Base-by-base conservation (phyloP, 2,888 invertebrate species). In the Drosophila acutilabella region DNA sequence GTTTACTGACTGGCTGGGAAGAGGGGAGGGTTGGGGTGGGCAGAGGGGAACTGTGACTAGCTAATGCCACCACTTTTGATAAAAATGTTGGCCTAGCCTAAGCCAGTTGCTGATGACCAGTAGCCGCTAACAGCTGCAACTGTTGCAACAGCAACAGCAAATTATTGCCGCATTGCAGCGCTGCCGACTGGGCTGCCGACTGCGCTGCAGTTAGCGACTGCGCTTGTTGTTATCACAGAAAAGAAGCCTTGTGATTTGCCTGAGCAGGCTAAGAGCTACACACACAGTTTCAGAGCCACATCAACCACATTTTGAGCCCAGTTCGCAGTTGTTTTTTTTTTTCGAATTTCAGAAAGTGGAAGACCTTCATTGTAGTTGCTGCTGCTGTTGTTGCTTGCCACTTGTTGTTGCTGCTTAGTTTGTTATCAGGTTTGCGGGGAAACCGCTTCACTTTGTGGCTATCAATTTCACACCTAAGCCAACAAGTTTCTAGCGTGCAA, bases 281-380 rank as follows among this genome's bases (percentile, higher is more conserved):
- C n/a, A 13, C 36, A 1, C 36, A 36, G 11, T 18, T 18, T 36
- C 50, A 33, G 20, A 75, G 57, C 77, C 60, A 77, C 77, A 68
- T 57, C 77, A 64, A 71, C 72, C 53, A 60, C 64, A 54, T 61
- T 64, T 58, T 45, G 45, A 74, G 60, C 57, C 52, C 58, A 47
- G 47, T 66, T 81, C 80, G 64, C 47, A 52, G 40, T 52, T 69
- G 47, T 57, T 41, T 41, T 62, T 59, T 79, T 80, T 67, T 72
- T 73, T 82, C 80, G 83, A 83, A 76, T 86, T 88, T 89, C 89
- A 70, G 89, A 89, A 89, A 89, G 89, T 89, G 84, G 89, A 81
- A 90, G 89, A 90, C 89, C 89, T 89, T 89, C 89, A 74, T 84
- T 78, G 85, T 66, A 67, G 59, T 42, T 52, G 47, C 5, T 52